Percentiles rank a stretch among this genome's conserved stretches.
phyloP scores from a whole-genome alignment of 2,888 invertebrate species.

The Heliconius ismenius region DNA sequence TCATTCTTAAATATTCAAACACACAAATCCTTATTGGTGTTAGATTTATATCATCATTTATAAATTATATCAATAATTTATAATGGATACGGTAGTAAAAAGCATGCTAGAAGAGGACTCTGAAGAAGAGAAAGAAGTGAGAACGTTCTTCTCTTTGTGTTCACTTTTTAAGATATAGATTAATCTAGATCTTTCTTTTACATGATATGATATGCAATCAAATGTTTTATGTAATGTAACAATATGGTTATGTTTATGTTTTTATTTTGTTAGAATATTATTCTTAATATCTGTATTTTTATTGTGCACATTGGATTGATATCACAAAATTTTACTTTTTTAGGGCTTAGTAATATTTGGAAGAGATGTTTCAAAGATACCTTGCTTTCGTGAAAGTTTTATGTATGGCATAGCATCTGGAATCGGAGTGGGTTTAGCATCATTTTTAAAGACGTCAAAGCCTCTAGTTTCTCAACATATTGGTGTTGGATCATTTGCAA shows the following conservation, averaged over 20 bases:
- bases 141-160: not conserved
- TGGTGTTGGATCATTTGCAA: conserved; percentile 84
- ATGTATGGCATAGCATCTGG: conserved; percentile 88
- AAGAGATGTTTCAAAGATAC: conserved; percentile 87
- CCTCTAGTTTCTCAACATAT: conserved; percentile 83
- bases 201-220: not conserved
- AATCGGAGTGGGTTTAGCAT: conserved; percentile 83
- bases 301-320: conserved; percentile 45
- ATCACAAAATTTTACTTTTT: conserved; percentile 46
- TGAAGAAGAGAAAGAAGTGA: conserved; percentile 56
- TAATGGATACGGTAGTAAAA: conserved; percentile 76
- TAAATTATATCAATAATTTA: conserved; percentile 6
- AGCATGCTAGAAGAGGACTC: conserved; percentile 70
- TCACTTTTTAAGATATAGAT: not conserved
- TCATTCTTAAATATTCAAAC: not conserved
- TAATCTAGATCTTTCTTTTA: not conserved
- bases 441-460: conserved; percentile 89
- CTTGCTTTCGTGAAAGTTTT: conserved; percentile 90
- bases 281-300: not conserved
- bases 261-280: not conserved
- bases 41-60: not conserved
- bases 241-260: conserved; percentile 13
- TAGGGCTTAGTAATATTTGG: conserved; percentile 86
- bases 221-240: not conserved
- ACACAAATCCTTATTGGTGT: not conserved